phyloP scores from a whole-genome alignment of 1,140 invertebrate genomes.

The Sycophila sp. region DNA sequence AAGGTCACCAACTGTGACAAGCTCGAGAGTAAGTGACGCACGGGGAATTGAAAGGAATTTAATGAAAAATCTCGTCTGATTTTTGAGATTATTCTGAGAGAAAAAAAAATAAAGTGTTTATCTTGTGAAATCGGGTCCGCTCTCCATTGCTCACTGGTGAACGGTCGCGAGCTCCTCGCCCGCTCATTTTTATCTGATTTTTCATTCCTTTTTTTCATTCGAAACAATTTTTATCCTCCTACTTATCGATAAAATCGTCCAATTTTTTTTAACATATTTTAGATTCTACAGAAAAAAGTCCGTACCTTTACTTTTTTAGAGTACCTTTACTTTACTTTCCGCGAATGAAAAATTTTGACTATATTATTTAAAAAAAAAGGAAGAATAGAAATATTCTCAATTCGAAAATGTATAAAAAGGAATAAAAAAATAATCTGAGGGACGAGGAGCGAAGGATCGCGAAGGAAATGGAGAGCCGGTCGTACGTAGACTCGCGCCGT shows the following conservation, averaged over 20 bases:
- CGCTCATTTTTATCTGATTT: not conserved
- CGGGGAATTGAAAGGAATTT: slow-evolving; percentile 44
- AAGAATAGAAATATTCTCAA: too few species aligned
- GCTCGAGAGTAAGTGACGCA: slow-evolving; percentile 90
- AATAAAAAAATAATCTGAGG: not conserved
- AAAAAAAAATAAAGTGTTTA: slow-evolving; percentile 8
- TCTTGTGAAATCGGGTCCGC: not conserved
- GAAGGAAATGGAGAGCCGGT: slow-evolving; percentile 32
- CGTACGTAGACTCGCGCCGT: slow-evolving; percentile 64
- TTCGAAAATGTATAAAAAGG: too few species aligned
- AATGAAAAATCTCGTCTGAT: too few species aligned
- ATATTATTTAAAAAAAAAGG: too few species aligned
- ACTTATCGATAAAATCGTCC: too few species aligned
- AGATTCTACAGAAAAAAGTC: too few species aligned
- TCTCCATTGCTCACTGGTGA: slow-evolving; percentile 1
- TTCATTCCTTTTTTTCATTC: not conserved
- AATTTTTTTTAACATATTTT: too few species aligned
- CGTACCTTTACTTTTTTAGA: too few species aligned
- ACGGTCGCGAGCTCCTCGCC: not conserved
- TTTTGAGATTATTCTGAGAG: too few species aligned
- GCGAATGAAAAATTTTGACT: too few species aligned
- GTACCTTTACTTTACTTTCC: too few species aligned
- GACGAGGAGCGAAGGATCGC: not conserved
- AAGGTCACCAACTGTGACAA: slow-evolving; percentile 96
- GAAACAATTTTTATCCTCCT: too few species aligned